Evolutionary conservation across 2,888 invertebrate genomes (phyloP).

Genomic region (Elmis aenea): DNA sequence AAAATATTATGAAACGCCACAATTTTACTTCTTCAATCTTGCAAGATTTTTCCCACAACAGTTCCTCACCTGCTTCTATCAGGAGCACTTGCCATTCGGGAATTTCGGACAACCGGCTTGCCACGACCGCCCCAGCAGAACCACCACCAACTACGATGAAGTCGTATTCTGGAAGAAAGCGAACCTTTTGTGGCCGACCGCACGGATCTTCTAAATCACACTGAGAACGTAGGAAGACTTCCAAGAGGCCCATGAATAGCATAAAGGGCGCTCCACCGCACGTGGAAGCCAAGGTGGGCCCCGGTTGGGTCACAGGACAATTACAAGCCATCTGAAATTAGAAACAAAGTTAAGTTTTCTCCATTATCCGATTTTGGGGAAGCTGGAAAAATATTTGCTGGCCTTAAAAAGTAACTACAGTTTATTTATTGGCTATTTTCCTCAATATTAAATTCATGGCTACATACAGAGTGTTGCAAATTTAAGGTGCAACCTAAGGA

Average conservation of each 20-base stretch:
- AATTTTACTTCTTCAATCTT: too few relatives aligned
- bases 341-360: too few relatives aligned
- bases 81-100: conserved; percentile 67
- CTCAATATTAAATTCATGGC: too few relatives aligned
- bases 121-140: conserved; percentile 67
- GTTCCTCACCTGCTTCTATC: conserved; percentile 61
- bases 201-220: conserved; percentile 86
- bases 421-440: too few relatives aligned
- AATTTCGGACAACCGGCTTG: conserved; percentile 66
- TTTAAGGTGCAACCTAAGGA: too few relatives aligned
- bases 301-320: conserved; percentile 72
- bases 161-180: conserved; percentile 62
- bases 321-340: conserved; percentile 58
- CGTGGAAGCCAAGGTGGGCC: conserved; percentile 79
- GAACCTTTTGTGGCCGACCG: conserved; percentile 60
- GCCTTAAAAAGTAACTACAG: too few relatives aligned
- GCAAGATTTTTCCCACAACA: neutral
- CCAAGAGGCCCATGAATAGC: conserved; percentile 85
- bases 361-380: too few relatives aligned
- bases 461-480: too few relatives aligned
- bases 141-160: conserved; percentile 73
- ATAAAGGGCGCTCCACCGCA: conserved; percentile 82
- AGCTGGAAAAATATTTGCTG: too few relatives aligned
- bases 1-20: too few relatives aligned
- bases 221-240: conserved; percentile 79